These are phyloP conservation scores for Sphaerophoria rueppellii DNA, from an alignment of 2,888 invertebrate genomes.

Conservation along the genomic window DNA sequence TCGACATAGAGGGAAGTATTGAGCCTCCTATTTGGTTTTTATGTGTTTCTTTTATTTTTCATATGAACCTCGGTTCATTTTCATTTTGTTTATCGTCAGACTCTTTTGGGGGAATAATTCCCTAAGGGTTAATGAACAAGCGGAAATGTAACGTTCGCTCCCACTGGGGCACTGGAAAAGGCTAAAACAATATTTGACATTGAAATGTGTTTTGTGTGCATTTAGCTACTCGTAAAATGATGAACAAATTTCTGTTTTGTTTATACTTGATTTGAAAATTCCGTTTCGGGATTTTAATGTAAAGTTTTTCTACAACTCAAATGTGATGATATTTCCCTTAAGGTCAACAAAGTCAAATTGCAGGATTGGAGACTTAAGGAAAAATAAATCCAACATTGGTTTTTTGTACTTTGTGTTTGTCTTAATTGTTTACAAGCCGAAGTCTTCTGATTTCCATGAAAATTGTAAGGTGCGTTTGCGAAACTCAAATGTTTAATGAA, in stretches of 20 bases:
- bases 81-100: conserved; percentile 1
- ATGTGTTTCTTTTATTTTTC: not conserved
- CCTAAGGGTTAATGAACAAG: not conserved
- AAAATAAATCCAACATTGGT: no score
- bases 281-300: no score
- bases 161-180: not conserved
- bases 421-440: no score
- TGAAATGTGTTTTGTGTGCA: not conserved
- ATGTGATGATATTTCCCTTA: no score
- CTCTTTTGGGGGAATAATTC: not conserved
- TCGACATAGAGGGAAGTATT: not conserved
- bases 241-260: not conserved
- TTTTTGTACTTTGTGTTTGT: no score
- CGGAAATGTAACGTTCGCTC: conserved; percentile 6
- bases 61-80: not conserved
- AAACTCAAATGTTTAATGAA: no score
- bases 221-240: not conserved
- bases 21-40: not conserved
- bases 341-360: no score
- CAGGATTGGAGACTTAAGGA: no score
- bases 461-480: no score
- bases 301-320: no score
- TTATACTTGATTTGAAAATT: not conserved
- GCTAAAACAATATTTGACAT: not conserved
- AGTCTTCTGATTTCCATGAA: no score